phyloP scores from a whole-genome alignment of 2,888 invertebrate genomes.

The Carpatolechia fugitivella region DNA sequence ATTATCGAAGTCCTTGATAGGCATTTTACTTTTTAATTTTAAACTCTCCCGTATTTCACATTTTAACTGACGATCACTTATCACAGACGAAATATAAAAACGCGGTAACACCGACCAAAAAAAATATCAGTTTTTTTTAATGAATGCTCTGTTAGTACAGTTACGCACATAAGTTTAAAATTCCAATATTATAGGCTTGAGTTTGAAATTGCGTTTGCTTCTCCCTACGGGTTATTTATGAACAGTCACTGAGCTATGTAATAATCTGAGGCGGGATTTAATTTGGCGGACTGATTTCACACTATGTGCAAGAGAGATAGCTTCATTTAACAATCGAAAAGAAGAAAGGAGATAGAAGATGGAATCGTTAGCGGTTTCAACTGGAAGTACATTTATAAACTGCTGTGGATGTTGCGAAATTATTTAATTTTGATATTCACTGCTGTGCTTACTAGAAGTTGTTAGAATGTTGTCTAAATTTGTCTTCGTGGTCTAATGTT shows the following conservation, averaged over 20 bases:
- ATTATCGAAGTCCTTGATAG: too few relatives aligned
- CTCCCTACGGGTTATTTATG: conserved; percentile 80
- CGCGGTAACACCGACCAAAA: too few relatives aligned
- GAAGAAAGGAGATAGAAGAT: conserved; percentile 33
- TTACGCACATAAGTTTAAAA: conserved; percentile 23
- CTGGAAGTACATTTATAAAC: conserved; percentile 32
- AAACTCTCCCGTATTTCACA: too few relatives aligned
- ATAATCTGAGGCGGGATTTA: conserved; percentile 86
- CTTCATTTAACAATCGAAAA: conserved; percentile 13
- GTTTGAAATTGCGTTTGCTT: conserved; percentile 32
- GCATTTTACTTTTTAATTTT: too few relatives aligned
- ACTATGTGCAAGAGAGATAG: conserved; percentile 62
- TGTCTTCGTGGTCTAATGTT: too few relatives aligned
- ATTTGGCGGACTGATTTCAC: conserved; percentile 86
- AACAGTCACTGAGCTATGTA: conserved; percentile 85
- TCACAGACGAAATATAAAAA: too few relatives aligned
- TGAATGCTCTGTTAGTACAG: not conserved
- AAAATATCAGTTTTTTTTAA: not conserved
- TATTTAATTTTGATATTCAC: not conserved
- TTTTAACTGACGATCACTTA: too few relatives aligned
- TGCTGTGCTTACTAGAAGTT: not conserved
- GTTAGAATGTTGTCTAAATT: too few relatives aligned
- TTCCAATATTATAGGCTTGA: conserved; percentile 24
- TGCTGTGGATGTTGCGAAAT: not conserved
- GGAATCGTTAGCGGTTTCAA: conserved; percentile 64